phyloP scores from a whole-genome alignment of 2,888 invertebrate species.

The Odontothrips loti region DNA sequence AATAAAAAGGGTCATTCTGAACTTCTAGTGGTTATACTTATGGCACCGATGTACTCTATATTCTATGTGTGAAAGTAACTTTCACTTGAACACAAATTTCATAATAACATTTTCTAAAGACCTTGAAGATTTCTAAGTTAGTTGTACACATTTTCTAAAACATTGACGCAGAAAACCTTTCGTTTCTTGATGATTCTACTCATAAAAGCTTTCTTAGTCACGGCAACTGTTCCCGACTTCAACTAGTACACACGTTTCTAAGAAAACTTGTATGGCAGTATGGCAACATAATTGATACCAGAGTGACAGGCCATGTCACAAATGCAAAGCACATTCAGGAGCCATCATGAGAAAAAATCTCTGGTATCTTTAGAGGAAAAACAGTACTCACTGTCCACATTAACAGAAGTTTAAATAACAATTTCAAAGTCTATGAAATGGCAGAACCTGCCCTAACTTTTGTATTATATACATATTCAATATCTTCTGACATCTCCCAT shows the following conservation, averaged over 20 bases:
- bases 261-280: constrained; percentile 18
- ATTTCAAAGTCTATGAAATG: too few species aligned
- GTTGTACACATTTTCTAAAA: not conserved
- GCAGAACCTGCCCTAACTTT: too few species aligned
- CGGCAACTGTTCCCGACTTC: not conserved
- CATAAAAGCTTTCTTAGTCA: constrained; percentile 14
- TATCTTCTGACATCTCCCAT: too few species aligned
- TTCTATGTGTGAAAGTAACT: constrained; percentile 12
- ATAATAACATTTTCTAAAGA: not conserved
- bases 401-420: too few species aligned
- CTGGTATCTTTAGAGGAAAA: not conserved
- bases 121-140: not conserved
- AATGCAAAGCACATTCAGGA: constrained; percentile 1
- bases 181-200: not conserved
- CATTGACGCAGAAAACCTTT: not conserved
- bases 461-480: too few species aligned
- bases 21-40: not conserved
- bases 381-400: not conserved
- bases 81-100: constrained; percentile 10
- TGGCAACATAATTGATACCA: not conserved
- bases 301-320: not conserved
- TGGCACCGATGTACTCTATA: not conserved
- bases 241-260: not conserved
- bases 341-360: not conserved
- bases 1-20: too few species aligned